Percentiles rank a stretch among this genome's conserved stretches.
phyloP scores from a whole-genome alignment of 2,113 vertebrate species.

The Neotoma lepida region DNA sequence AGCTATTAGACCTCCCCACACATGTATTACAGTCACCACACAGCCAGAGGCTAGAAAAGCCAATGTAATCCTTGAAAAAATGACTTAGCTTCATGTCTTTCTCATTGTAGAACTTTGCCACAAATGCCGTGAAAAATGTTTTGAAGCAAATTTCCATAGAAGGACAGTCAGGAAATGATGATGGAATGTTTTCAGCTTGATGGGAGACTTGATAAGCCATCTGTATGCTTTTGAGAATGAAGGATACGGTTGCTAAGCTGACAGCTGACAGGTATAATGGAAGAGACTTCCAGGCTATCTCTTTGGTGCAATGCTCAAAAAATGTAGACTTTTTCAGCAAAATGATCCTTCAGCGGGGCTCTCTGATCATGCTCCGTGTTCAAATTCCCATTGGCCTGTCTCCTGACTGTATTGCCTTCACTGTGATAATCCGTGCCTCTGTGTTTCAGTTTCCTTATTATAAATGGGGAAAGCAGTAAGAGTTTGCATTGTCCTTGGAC shows the following conservation, averaged over 20 bases:
- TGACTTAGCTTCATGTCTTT: conserved; percentile 35
- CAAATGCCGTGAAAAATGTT: conserved; percentile 66
- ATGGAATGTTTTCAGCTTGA: conserved; percentile 41
- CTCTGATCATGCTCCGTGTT: not conserved
- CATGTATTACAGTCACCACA: not conserved
- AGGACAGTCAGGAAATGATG: conserved; percentile 55
- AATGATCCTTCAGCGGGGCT: not conserved
- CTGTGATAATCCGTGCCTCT: not conserved
- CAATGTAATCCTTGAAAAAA: not conserved
- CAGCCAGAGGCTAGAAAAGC: not conserved
- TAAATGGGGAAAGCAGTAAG: not conserved
- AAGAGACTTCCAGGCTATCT: not conserved
- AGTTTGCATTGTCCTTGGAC: not conserved
- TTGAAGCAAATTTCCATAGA: conserved; percentile 56
- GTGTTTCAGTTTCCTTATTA: not conserved
- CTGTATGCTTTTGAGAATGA: not conserved
- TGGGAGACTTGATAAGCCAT: not conserved
- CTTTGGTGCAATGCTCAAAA: not conserved
- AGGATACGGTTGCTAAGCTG: not conserved
- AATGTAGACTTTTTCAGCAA: not conserved
- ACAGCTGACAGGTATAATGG: not conserved
- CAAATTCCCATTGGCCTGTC: not conserved
- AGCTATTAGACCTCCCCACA: rapidly evolving
- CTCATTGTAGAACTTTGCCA: conserved; percentile 68
- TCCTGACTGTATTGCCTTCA: not conserved